These are phyloP conservation scores for Numenius arquata DNA, from an alignment of 2,113 vertebrate genomes.

Conservation along the genomic window DNA sequence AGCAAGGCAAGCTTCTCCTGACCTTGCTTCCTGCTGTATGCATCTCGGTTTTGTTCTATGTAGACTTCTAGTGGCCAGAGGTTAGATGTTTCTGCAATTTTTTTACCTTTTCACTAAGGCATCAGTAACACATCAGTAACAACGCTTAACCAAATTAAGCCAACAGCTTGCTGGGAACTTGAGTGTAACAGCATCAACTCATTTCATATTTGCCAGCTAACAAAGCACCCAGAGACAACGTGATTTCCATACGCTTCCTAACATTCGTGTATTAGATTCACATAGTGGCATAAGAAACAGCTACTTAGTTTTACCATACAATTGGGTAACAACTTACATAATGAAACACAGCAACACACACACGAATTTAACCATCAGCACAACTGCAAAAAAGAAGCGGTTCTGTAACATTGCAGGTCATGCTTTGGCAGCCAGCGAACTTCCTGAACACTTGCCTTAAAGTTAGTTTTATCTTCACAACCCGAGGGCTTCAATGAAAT, in stretches of 20 bases:
- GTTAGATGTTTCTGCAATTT: not conserved
- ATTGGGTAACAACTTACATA: not conserved
- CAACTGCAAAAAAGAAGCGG: not conserved
- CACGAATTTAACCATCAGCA: not conserved
- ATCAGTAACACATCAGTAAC: not conserved
- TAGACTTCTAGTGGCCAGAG: not conserved
- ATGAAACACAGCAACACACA: not conserved
- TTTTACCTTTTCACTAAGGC: not conserved
- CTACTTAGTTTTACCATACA: not conserved
- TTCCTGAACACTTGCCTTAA: not conserved
- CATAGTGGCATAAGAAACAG: not conserved
- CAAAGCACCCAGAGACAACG: not conserved
- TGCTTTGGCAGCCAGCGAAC: not conserved
- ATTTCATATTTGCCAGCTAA: not conserved
- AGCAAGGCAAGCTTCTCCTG: not conserved
- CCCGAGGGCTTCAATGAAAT: not conserved
- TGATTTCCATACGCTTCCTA: not conserved
- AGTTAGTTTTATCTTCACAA: not conserved
- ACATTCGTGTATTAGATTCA: not conserved
- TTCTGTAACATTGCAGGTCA: not conserved
- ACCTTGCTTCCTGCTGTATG: not conserved
- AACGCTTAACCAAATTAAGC: not conserved
- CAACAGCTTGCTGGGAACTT: not conserved
- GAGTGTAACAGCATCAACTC: not conserved
- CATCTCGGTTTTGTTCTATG: not conserved